phyloP scores from a whole-genome alignment of 2,797 vertebrate species.

The Myotis vivesi region DNA sequence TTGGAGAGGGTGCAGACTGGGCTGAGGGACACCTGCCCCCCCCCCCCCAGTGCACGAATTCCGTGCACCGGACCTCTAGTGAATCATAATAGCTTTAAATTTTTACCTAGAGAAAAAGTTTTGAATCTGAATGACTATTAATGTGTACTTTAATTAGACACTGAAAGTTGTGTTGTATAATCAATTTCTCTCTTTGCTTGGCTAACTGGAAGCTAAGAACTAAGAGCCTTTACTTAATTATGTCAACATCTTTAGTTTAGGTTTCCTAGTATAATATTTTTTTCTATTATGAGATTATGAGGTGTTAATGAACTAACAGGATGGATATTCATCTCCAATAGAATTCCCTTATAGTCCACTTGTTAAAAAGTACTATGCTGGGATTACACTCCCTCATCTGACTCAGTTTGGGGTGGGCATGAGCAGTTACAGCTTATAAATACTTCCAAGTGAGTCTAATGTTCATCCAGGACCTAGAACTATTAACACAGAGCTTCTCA shows the following conservation, averaged over 20 bases:
- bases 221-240: background rate
- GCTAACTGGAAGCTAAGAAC: conserved; percentile 5
- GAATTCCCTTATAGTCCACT: background rate
- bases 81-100: background rate
- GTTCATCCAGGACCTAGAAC: background rate
- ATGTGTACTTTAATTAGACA: background rate
- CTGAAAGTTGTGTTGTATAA: background rate
- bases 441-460: background rate
- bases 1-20: no score
- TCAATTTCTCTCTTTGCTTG: background rate
- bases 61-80: no score
- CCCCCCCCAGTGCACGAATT: no score
- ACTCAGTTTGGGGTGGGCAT: background rate
- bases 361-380: background rate
- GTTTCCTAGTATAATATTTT: background rate
- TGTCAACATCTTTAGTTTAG: background rate
- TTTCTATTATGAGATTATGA: background rate
- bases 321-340: background rate
- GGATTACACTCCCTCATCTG: background rate
- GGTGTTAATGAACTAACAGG: background rate
- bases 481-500: background rate
- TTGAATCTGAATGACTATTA: conserved; percentile 19
- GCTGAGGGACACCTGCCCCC: no score
- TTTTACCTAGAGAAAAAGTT: background rate
- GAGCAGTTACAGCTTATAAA: background rate